Percentiles rank a stretch among this genome's conserved stretches.
phyloP scores from a whole-genome alignment of 2,888 invertebrate genomes.

The Ischnura elegans region DNA sequence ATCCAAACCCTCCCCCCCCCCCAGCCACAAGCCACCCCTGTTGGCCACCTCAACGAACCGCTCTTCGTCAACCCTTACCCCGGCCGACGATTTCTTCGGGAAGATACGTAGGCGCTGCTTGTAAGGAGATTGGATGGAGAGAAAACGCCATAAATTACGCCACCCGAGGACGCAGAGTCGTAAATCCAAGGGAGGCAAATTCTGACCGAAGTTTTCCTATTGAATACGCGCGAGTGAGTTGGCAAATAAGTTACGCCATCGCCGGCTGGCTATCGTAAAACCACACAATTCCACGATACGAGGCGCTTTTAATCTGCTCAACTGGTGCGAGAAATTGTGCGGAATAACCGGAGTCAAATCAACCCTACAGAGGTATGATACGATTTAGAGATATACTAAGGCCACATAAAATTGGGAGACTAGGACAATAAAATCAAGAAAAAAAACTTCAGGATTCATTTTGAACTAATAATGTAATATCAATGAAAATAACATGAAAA shows the following conservation, averaged over 20 bases:
- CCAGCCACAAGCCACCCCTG: not conserved
- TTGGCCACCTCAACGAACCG: not conserved
- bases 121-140: constrained; percentile 10
- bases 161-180: not conserved
- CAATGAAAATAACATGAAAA: too few species aligned
- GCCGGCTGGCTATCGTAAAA: not conserved
- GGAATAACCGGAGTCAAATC: not conserved
- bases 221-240: constrained; percentile 4
- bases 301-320: not conserved
- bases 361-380: too few species aligned
- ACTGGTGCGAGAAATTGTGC: not conserved
- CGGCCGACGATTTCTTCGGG: constrained; percentile 8
- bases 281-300: not conserved
- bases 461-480: too few species aligned
- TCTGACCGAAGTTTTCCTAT: constrained; percentile 16
- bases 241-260: constrained; percentile 28
- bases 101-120: not conserved
- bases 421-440: too few species aligned
- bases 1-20: not conserved
- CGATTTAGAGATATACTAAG: too few species aligned
- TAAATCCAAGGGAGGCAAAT: constrained; percentile 37
- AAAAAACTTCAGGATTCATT: too few species aligned
- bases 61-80: not conserved
- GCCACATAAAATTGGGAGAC: too few species aligned
- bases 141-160: constrained; percentile 47